Evolutionary conservation across 1,140 invertebrate species (phyloP), one percentile per base, ranked within the genome.

Genomic region (Thaumatotibia leucotreta): DNA sequence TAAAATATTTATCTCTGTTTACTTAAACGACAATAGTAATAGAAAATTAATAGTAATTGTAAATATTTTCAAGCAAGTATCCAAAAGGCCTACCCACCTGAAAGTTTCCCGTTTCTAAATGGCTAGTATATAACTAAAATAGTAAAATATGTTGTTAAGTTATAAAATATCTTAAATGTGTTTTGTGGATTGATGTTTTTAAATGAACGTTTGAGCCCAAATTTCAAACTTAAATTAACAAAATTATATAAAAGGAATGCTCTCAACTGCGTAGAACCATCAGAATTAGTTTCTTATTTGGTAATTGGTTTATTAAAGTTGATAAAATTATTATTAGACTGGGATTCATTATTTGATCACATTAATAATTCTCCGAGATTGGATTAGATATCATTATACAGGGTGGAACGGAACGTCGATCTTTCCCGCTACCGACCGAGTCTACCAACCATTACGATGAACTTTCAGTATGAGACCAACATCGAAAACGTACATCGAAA

Each of bases 141-240:
- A n/a, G n/a, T 39, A 39, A 39, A 45, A 9, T 33, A 33, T 11
- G n/a, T 33, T 45, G 17, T 45, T 45, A 20, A 23, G 20, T 22
- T 64, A 58, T 23, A 11, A 64, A 45, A 17, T 35, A 24, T 64
- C 66, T 64, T 61, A 65, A 35, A 61, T 74, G 66, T 76, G 78
- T 27, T 58, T 20, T n/a, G n/a, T n/a, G 2, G 52, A 58, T 58
- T 58, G 52, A 58, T 58, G 52, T 58, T 82, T 74, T 79, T 72
- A 63, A 69, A 73, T 75, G 75, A 75, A 80, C 80, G 71, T 61
- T 69, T 78, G 82, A 84, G 82, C 82, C 82, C 82, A 69, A 58
- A 76, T 84, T 80, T 84, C 75, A 76, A 83, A 79, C 73, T 79
- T 77, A 64, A 70, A 62, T 35, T 62, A 45, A 0, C 4, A 6